Conservation (phyloP, 2,113 vertebrate species). For the Paracanthobrama guichenoti region DNA sequence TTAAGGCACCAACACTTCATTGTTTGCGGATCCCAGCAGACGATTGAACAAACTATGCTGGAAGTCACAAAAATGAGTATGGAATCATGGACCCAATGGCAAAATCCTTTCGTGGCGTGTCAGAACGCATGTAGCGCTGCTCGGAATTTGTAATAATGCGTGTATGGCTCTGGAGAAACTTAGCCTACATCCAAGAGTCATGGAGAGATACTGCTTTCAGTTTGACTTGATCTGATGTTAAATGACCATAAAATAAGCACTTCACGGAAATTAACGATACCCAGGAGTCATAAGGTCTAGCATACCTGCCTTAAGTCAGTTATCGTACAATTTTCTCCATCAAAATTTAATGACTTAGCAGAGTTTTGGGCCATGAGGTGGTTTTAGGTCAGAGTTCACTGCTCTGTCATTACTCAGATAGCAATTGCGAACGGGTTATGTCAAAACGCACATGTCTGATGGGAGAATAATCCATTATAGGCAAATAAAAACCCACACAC, state of each 20-base stretch:
- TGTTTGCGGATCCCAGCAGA: conserved; percentile 3
- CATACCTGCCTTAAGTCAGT: background rate
- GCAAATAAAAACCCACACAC: conserved; percentile 17
- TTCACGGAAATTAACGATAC: background rate
- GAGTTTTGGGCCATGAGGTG: background rate
- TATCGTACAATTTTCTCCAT: background rate
- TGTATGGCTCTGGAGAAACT: background rate
- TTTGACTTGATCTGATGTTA: conserved; percentile 2
- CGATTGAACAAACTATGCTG: conserved; percentile 18
- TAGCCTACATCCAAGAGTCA: background rate
- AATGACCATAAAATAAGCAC: conserved; percentile 24
- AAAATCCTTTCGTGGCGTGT: background rate
- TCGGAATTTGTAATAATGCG: background rate
- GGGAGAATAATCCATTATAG: conserved; percentile 33
- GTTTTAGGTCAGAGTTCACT: conserved; percentile 8
- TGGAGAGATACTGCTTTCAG: background rate
- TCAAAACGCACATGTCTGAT: conserved; percentile 17
- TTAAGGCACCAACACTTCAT: conserved; percentile 20
- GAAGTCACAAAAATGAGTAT: background rate
- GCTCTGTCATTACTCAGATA: conserved; percentile 23
- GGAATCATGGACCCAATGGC: background rate
- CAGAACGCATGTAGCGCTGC: background rate
- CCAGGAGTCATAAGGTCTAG: background rate
- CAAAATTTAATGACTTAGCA: conserved; percentile 20
- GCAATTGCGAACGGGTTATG: background rate